Base-by-base conservation (phyloP, 2,113 vertebrate species). In the Ptyas mucosa region DNA sequence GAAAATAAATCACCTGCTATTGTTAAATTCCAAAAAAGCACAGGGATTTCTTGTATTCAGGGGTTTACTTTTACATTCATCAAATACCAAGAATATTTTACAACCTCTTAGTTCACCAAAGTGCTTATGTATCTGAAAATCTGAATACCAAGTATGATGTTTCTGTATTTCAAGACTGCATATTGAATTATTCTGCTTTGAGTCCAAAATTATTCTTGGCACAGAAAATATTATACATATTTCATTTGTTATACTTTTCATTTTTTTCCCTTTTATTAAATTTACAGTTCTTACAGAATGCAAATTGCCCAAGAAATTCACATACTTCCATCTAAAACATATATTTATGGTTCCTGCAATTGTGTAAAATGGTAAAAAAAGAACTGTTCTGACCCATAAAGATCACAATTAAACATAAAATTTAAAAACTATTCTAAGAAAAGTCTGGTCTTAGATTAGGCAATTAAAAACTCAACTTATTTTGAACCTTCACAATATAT, bases 81-180 rank as follows among this genome's bases (percentile, higher is more conserved):
- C 46, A 58, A 93, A 93, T 93, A 85, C 92, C 34, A 85, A 85
- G 39, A 89, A 85, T 85, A 34, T 92, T 57, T 89, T 52, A 88
- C 81, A 89, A 85, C 34, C 53, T 51, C 53, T 57, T 89, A 89
- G 64, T 55, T 55, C 64, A 51, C 29, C 64, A 88, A 93, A 49
- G 10, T 81, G 43, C 39, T 57, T 91, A 51, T 23, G 51, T 88
- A 46, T 55, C 18, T 91, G 57, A 49, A 93, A 88, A 88, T 49
- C 26, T 75, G 86, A 91, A 88, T 88, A 93, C 4, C 46, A 34
- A 91, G 8, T 29, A 4, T 57, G 43, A 55, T 53, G 43, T 89
- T 81, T 23, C 29, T 88, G 8, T 57, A 29, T 29, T 43, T 87
- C 54, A 15, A 46, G 52, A 49, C 0, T 58, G 51, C 23, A 81